Base-by-base conservation (phyloP, 2,113 vertebrate species). In the Papio anubis region DNA sequence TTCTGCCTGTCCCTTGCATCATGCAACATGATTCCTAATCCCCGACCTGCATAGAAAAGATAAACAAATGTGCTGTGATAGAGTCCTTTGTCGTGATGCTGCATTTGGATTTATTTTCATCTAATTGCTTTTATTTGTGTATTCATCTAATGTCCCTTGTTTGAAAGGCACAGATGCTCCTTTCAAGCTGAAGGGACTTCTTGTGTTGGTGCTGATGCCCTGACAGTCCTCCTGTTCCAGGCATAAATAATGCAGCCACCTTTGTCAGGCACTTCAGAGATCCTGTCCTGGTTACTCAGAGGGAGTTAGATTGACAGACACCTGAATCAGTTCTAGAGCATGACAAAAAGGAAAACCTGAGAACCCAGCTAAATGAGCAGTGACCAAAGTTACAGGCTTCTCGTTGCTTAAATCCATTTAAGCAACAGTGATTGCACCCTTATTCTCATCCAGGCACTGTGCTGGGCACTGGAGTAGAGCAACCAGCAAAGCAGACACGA, bases 1-100 rank as follows among this genome's bases (percentile, higher is more conserved):
- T 97, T 98, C 92, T 97, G 93, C 85, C 97, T 96, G 83, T 97
- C 98, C 89, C 79, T 92, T 43, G 95, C 97, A 92, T 98, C 94
- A 0, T 88, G 96, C 96, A 98, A 98, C 97, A 80, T 97, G 96
- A 85, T 85, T 90, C 86, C 70, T 93, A 91, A 94, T 94, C 61
- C 59, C 43, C 75, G 97, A 93, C 90, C 98, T 98, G 96, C 12
- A n/a, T 6, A 81, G 21, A 76, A 94, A 92, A 89, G 95, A 95
- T 4, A 97, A 83, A 66, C 27, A 20, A 14, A 14, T 32, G 12
- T 1, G 30, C 57, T 81, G 50, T 95, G 84, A 75, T 50, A 87
- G 61, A 35, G 27, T 61, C 64, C 73, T 93, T 64, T 35, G 70
- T 86, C 55, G 40, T 64, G 61, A 48, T 92, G 50, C 61, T 48